A percentile compares a stretch with the other conserved stretches of the same genome.
Evolutionary conservation across 2,888 invertebrate species (phyloP).

Genomic region (Tetranychus piercei): DNA sequence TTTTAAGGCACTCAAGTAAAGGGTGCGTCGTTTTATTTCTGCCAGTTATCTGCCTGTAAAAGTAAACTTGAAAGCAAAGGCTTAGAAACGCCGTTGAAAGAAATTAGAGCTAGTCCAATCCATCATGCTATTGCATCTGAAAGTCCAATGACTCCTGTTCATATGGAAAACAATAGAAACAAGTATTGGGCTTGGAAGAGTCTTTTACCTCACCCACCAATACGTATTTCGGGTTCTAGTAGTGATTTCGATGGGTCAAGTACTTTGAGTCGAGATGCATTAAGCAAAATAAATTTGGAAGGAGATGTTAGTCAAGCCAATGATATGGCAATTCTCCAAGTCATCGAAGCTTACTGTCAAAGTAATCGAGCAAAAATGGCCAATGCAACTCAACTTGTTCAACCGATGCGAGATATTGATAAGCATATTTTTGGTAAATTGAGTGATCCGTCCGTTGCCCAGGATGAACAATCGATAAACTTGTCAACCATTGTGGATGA

Average conservation of each 20-base stretch:
- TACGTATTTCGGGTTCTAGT: conserved; percentile 40
- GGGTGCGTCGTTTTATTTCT: too few species aligned
- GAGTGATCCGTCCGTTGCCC: too few species aligned
- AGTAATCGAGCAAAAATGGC: too few species aligned
- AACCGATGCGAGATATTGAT: too few species aligned
- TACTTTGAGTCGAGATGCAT: too few species aligned
- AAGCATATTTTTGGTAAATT: too few species aligned
- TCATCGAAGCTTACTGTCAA: conserved; percentile 12
- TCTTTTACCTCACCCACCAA: conserved; percentile 68
- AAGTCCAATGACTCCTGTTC: background rate
- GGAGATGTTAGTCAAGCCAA: background rate
- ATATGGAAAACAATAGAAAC: background rate
- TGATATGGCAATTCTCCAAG: conserved; percentile 13
- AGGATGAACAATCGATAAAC: too few species aligned
- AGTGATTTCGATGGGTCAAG: background rate
- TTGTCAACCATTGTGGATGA: too few species aligned
- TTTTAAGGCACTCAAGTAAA: too few species aligned
- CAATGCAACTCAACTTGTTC: too few species aligned
- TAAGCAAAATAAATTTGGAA: too few species aligned
- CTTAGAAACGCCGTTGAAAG: background rate
- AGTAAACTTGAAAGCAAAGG: background rate
- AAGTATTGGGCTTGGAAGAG: conserved; percentile 46
- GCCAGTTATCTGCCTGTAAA: too few species aligned
- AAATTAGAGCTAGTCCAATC: background rate
- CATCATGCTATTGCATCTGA: background rate